These are phyloP conservation scores for Hypomecis atomaria DNA, from an alignment of 2,888 invertebrate species.

Conservation along the genomic window DNA sequence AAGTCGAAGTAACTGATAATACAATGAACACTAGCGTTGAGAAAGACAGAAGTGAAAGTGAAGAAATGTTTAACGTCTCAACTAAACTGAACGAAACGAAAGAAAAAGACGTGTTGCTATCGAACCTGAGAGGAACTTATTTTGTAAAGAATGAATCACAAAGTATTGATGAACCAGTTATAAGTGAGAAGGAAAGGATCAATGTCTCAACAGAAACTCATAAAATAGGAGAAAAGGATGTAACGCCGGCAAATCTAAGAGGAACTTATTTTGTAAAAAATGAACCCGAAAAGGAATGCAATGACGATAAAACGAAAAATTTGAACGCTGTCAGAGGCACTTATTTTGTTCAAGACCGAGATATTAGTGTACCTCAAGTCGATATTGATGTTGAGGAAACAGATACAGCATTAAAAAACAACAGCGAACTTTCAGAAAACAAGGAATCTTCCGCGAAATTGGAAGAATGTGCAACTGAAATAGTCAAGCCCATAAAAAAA, in stretches of 20 bases:
- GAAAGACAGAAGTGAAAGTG: slow-evolving; percentile 16
- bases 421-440: background rate
- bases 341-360: slow-evolving; percentile 44
- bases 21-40: background rate
- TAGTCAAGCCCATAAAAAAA: slow-evolving; percentile 31
- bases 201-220: slow-evolving; percentile 14
- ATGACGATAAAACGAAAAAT: background rate
- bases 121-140: slow-evolving; percentile 19
- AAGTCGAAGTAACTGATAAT: background rate
- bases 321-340: slow-evolving; percentile 44
- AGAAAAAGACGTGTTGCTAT: background rate
- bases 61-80: slow-evolving; percentile 14
- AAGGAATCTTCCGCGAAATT: slow-evolving; percentile 14
- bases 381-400: background rate
- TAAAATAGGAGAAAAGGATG: background rate
- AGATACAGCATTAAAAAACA: background rate
- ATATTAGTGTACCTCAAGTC: background rate
- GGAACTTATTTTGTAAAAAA: slow-evolving; percentile 25
- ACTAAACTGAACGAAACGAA: slow-evolving; percentile 13
- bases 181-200: slow-evolving; percentile 14
- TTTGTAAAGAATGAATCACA: slow-evolving; percentile 19
- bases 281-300: slow-evolving; percentile 1
- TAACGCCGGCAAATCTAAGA: slow-evolving; percentile 5
- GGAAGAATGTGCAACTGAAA: slow-evolving; percentile 1
- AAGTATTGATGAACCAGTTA: slow-evolving; percentile 5